Evolutionary conservation across 2,888 invertebrate genomes (phyloP), one percentile per base, ranked within the genome.

Genomic region (Empis stercorea): DNA sequence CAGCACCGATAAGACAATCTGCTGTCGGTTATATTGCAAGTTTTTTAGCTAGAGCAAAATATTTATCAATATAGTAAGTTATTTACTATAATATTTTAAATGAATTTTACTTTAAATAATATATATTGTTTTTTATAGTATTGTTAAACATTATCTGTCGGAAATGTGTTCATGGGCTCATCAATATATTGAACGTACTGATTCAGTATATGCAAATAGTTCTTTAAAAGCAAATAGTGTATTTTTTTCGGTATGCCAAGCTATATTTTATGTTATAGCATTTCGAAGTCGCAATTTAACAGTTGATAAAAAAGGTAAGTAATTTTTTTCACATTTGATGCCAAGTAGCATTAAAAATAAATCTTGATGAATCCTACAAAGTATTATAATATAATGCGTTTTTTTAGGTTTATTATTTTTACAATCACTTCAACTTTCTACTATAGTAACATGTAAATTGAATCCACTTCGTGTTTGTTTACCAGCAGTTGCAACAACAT

Each of bases 241-340:
- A 0, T 97, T 97, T 70, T 94, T 93, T 63, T 80, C 87, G 2
- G 79, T 92, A 4, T 94, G 94, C 57, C 95, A 97, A 66, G 82
- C 89, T 0, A 73, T 95, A 40, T 95, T 97, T 71, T 94, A 96
- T 67, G 73, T 94, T 14, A 81, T 97, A 50, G 85, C 88, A 0
- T 95, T 94, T 64, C 80, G 92, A 50, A 86, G 91, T 63, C 82
- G 81, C 56, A 85, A 93, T 61, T 73, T 96, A 56, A 80, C 89
- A 39, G 75, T 74, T 48, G 78, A 74, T 56, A 80, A 80, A 63
- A 84, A 84, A 72, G 83, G 92, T 87, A 66, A 76, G 76, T 73
- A 49, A 43, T 4, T 17, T 5, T 17, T 14, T 27, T 27, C 20
- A 7, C n/a, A n/a, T 32, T 7, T n/a, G n/a, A n/a, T n/a, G n/a